Conservation (phyloP, 1,140 invertebrate species). For the Thaumetopoea pityocampa region DNA sequence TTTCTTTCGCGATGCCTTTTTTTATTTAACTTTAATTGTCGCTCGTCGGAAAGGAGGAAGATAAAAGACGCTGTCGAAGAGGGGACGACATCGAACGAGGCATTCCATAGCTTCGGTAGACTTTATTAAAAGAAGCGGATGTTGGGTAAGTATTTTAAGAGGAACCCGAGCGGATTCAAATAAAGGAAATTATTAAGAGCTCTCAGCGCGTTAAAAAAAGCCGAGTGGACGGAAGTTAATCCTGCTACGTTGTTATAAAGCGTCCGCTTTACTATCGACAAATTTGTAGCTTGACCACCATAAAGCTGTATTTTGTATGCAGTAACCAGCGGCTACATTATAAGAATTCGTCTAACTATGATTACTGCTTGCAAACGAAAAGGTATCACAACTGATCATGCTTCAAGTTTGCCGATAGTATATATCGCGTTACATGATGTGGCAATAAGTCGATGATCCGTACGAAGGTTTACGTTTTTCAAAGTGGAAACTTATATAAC, state of each 20-base stretch:
- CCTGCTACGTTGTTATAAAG: conserved; percentile 36
- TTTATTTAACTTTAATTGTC: conserved; percentile 64
- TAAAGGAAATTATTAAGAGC: conserved; percentile 75
- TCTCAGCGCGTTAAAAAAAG: conserved; percentile 49
- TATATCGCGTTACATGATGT: conserved; percentile 53
- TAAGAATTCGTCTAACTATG: too few species aligned
- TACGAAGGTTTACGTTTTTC: conserved; percentile 52
- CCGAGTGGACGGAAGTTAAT: conserved; percentile 62
- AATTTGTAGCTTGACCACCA: too few species aligned
- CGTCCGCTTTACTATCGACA: too few species aligned
- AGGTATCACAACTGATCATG: too few species aligned
- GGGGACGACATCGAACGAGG: conserved; percentile 54
- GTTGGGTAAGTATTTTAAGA: conserved; percentile 74
- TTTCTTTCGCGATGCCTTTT: conserved; percentile 59
- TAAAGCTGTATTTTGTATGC: too few species aligned
- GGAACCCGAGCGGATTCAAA: conserved; percentile 65
- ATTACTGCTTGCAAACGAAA: too few species aligned
- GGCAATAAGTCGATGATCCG: conserved; percentile 51
- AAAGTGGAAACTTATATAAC: conserved; percentile 48
- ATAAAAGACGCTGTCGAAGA: conserved; percentile 64
- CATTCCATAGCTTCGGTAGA: conserved; percentile 69
- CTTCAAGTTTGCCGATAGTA: too few species aligned
- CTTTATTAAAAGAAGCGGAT: conserved; percentile 75
- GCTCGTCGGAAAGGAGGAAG: conserved; percentile 53
- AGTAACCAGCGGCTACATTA: too few species aligned